Evolutionary conservation across 2,113 vertebrate genomes (phyloP), one percentile per base, ranked within the genome.

Genomic region (Cichladusa arquata): DNA sequence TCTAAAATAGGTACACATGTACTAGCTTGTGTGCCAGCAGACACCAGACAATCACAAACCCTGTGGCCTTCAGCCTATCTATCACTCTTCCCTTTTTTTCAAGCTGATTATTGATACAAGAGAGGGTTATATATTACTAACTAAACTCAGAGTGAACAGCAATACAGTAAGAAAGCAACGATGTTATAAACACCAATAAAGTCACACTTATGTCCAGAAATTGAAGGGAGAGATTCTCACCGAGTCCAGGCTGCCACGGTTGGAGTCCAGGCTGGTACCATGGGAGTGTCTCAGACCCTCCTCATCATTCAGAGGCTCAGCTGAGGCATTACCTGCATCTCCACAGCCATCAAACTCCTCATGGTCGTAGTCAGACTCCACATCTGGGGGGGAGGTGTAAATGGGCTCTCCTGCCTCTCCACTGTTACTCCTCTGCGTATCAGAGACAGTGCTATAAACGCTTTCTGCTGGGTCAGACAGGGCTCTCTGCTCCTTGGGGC

Each of bases 291-390:
- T 98, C 51, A 98, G 97, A 36, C 97, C 96, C 73, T 98, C 98
- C 47, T 98, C 98, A 8, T 98, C 98, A 0, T 98, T 91, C 65
- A 98, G 97, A 5, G 98, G 98, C 62, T 98, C 98, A 36, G 98
- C 98, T 8, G 98, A 86, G 3, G 97, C 29, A 4, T 98, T 98
- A 16, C 98, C 98, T 19, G 97, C 95, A 36, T 98, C 98, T 45
- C 98, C 98, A 15, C 96, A 98, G 15, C 58, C 98, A 50, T 99
- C 98, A 94, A 98, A 98, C 80, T 99, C 99, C 83, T 99, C 99
- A 64, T 99, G 98, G 89, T 99, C 99, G 0, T 99, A 99, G 83
- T 99, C 99, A 0, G 99, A 99, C 90, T 99, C 99, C 8, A 98
- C 98, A 82, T 99, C 99, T 1, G 82, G 98, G 1, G 98, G 98